A percentile compares a stretch with the other conserved stretches of the same genome.
phyloP scores from a whole-genome alignment of 1,140 invertebrate species.

The Theocolax elegans region DNA sequence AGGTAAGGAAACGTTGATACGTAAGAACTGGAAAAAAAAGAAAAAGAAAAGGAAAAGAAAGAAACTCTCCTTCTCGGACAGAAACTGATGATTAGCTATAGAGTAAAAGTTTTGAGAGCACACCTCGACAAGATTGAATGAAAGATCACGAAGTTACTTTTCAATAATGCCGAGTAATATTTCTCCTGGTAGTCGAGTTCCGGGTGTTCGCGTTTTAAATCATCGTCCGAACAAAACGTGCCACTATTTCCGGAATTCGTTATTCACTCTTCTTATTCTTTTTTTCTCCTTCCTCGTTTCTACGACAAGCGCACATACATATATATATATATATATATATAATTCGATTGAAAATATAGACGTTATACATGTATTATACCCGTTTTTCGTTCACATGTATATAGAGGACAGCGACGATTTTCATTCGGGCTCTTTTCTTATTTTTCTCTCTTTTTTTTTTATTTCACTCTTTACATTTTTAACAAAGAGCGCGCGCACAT shows the following conservation, averaged over 20 bases:
- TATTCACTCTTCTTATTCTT: too few relatives aligned
- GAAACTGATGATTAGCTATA: slow-evolving; percentile 23
- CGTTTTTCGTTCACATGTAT: too few relatives aligned
- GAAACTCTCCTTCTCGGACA: not conserved
- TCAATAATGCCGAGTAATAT: slow-evolving; percentile 14
- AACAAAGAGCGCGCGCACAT: not conserved
- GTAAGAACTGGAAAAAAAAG: not conserved
- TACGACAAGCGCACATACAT: too few relatives aligned
- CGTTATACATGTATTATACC: too few relatives aligned
- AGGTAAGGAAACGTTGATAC: too few relatives aligned
- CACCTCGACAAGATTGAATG: too few relatives aligned
- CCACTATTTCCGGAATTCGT: not conserved
- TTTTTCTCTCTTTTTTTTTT: slow-evolving; percentile 30
- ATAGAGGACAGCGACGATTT: too few relatives aligned
- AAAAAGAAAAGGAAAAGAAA: not conserved
- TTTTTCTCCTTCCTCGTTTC: too few relatives aligned
- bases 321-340: too few relatives aligned
- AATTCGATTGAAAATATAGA: too few relatives aligned
- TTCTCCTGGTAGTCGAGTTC: too few relatives aligned
- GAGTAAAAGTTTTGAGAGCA: slow-evolving; percentile 8
- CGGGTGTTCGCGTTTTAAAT: slow-evolving; percentile 6
- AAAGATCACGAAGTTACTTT: slow-evolving; percentile 21
- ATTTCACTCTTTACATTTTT: slow-evolving; percentile 19
- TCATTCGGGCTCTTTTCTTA: slow-evolving; percentile 2
- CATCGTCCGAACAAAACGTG: slow-evolving; percentile 5